A percentile compares a stretch with the other conserved stretches of the same genome.
phyloP scores from a whole-genome alignment of 2,797 vertebrate genomes.

The Xiphophorus birchmanni region DNA sequence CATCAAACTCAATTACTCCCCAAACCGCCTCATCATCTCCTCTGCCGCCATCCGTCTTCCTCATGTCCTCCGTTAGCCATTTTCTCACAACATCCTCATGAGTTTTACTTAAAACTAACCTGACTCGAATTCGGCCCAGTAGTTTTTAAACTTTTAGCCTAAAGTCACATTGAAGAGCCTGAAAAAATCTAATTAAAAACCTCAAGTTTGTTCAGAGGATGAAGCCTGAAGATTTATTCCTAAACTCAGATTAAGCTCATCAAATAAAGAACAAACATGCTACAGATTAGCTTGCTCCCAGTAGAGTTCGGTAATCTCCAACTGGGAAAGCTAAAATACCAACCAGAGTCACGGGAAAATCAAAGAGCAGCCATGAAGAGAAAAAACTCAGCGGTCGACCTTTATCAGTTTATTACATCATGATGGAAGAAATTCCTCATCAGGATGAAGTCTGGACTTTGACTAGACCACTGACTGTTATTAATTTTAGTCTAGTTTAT shows the following conservation, averaged over 20 bases:
- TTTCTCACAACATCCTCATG: background rate
- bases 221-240: background rate
- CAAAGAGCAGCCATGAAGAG: background rate
- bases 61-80: conserved; percentile 15
- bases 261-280: background rate
- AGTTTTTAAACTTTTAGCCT: background rate
- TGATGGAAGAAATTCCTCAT: background rate
- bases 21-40: background rate
- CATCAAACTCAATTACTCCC: conserved; percentile 9
- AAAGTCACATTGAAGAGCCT: background rate
- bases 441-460: background rate
- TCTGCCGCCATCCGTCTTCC: conserved; percentile 12
- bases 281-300: background rate
- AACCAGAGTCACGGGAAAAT: background rate
- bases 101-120: background rate
- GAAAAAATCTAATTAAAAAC: background rate
- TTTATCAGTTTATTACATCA: background rate
- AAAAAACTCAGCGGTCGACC: background rate
- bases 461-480: background rate
- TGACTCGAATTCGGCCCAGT: background rate
- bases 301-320: background rate
- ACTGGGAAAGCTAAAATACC: background rate
- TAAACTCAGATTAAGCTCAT: background rate
- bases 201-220: background rate
- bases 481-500: too few species aligned